Base-by-base conservation (phyloP, 1,140 invertebrate genomes). In the Pseudobourletiella spinata region DNA sequence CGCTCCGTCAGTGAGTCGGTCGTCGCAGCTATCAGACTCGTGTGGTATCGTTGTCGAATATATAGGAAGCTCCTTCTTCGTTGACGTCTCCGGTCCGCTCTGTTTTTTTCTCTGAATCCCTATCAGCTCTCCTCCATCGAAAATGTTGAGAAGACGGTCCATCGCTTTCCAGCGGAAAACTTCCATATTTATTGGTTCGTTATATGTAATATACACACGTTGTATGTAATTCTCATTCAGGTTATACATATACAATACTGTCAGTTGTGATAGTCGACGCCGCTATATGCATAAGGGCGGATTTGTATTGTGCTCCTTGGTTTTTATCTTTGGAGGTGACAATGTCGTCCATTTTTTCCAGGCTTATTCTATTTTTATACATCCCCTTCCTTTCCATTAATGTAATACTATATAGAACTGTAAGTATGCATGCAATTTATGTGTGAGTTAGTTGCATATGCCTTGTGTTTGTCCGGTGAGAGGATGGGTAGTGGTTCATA, bases 91-190 rank as follows among this genome's bases (percentile, higher is more conserved):
- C 48, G 22, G 43, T 39, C 20, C 39, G 24, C 39, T 48, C 16
- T 55, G 52, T 29, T n/a, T 24, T 55, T 58, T 32, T 58, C 25
- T 58, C 24, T 14, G 28, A 32, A 46, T 46, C 28, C 26, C 48
- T 43, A 48, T 46, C 26, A 24, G 18, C 22, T 24, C 25, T 44
- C 43, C 22, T 14, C 11, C 14, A 15, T 48, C 20, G 22, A 48
- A 11, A 6, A 69, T 69, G 67, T 43, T 69, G 20, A 51, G 67
- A 58, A 42, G 67, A 48, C 60, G 64, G 22, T 69, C 67, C 22
- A 24, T 69, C 14, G 44, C 28, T 42, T 69, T 65, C 56, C 63
- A 69, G 43, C 42, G 67, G 39, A 69, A 63, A 50, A 57, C 54
- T 18, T 69, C 67, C 20, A 15, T 63, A 22, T 44, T 20, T 16